Evolutionary conservation across 2,888 invertebrate genomes (phyloP).

Genomic region (Lasioglossum marginatum): DNA sequence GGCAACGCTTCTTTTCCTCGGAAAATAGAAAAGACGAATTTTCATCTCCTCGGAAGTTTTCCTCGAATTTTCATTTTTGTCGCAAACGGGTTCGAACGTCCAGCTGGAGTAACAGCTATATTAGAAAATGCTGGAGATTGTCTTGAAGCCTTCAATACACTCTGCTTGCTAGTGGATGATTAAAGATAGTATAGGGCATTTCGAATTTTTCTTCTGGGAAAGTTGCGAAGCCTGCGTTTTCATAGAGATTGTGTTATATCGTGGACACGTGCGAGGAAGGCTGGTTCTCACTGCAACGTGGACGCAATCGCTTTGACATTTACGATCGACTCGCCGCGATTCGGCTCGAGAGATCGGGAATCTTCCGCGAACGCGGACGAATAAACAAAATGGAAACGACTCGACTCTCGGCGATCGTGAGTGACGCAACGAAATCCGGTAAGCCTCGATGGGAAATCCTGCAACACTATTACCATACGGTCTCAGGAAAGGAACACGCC

Average conservation of each 20-base stretch:
- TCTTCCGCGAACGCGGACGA: constrained; percentile 35
- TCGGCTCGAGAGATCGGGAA: constrained; percentile 20
- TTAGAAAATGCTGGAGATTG: too few species aligned
- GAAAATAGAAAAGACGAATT: not conserved
- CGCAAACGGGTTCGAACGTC: too few species aligned
- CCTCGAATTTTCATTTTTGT: too few species aligned
- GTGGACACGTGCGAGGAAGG: not conserved
- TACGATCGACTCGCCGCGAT: constrained; percentile 5
- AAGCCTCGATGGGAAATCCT: constrained; percentile 12
- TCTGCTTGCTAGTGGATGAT: too few species aligned
- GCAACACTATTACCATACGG: not conserved
- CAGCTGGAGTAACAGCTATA: too few species aligned
- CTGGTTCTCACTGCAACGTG: not conserved
- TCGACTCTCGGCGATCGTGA: not conserved
- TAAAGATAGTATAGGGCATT: too few species aligned
- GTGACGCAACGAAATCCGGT: constrained; percentile 13
- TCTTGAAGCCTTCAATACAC: too few species aligned
- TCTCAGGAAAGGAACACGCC: not conserved
- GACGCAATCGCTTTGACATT: constrained; percentile 36
- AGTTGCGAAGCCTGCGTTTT: not conserved
- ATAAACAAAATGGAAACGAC: constrained; percentile 16
- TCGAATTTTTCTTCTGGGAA: not conserved
- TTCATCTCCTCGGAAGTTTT: too few species aligned
- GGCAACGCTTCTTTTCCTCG: not conserved
- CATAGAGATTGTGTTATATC: not conserved